phyloP scores from a whole-genome alignment of 2,113 vertebrate species.

The Caracal caracal region DNA sequence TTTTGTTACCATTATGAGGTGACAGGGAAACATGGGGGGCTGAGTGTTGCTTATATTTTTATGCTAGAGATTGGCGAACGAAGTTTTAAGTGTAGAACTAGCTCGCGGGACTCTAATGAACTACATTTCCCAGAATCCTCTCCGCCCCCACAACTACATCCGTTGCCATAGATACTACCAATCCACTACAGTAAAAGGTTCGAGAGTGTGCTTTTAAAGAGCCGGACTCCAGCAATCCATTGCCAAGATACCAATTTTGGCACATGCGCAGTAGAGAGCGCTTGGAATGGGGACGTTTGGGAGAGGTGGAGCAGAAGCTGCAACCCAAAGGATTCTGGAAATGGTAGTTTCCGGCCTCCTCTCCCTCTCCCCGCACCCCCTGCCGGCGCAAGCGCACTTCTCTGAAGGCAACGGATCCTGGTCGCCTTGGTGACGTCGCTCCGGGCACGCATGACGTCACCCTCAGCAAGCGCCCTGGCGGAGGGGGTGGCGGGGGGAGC shows the following conservation, averaged over 20 bases:
- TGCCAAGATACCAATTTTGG: background rate
- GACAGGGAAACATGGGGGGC: background rate
- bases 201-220: background rate
- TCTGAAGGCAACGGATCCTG: rapidly evolving
- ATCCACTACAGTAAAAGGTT: background rate
- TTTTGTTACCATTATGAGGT: background rate
- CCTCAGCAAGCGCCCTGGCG: rapidly evolving
- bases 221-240: background rate
- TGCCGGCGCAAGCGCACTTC: too few species aligned
- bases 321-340: background rate
- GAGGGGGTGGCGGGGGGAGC: background rate
- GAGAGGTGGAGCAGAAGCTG: background rate
- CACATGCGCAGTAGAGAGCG: background rate
- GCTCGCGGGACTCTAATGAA: background rate
- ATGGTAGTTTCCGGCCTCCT: background rate
- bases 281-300: rapidly evolving
- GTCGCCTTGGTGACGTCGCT: background rate
- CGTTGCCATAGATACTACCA: background rate
- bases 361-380: background rate
- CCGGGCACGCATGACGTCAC: rapidly evolving
- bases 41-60: background rate
- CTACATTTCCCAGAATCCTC: background rate
- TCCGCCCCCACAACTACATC: background rate
- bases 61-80: background rate
- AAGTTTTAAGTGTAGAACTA: background rate